Percentiles rank a stretch among this genome's conserved stretches.
Conservation (phyloP, 2,888 invertebrate genomes). For the Pyralis farinalis region DNA sequence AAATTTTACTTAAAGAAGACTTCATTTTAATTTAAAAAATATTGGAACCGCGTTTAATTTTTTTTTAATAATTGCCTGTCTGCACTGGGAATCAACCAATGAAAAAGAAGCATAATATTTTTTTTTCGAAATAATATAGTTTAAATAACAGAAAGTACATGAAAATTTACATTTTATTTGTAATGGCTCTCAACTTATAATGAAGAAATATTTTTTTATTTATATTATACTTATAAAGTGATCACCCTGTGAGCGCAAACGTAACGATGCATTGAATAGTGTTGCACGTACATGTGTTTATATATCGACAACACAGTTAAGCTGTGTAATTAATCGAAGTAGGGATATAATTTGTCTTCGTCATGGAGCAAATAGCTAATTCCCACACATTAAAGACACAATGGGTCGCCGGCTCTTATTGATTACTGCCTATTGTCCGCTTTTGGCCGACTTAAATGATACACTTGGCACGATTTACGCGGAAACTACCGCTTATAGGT, state of each 20-base stretch:
- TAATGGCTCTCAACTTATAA: no score
- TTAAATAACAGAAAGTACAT: no score
- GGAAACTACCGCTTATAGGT: conserved; percentile 46
- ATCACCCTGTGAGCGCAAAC: not conserved
- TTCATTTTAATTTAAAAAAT: no score
- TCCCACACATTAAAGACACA: conserved; percentile 76
- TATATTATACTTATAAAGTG: no score
- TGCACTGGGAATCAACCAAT: no score
- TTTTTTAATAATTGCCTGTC: no score
- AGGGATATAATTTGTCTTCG: conserved; percentile 76
- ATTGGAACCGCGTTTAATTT: no score
- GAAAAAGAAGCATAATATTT: no score
- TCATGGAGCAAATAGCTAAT: conserved; percentile 77
- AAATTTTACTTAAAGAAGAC: no score
- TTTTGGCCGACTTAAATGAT: conserved; percentile 66
- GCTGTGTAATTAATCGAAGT: conserved; percentile 74
- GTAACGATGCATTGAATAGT: conserved; percentile 1
- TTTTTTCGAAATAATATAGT: no score
- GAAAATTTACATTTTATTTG: no score
- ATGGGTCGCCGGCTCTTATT: conserved; percentile 69
- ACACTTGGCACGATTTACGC: conserved; percentile 63
- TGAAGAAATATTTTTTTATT: no score
- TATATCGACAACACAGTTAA: conserved; percentile 65
- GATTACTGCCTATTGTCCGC: conserved; percentile 74
- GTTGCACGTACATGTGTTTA: conserved; percentile 16